Evolutionary conservation across 1,140 invertebrate genomes (phyloP).

Genomic region (Drosophila baimaii): DNA sequence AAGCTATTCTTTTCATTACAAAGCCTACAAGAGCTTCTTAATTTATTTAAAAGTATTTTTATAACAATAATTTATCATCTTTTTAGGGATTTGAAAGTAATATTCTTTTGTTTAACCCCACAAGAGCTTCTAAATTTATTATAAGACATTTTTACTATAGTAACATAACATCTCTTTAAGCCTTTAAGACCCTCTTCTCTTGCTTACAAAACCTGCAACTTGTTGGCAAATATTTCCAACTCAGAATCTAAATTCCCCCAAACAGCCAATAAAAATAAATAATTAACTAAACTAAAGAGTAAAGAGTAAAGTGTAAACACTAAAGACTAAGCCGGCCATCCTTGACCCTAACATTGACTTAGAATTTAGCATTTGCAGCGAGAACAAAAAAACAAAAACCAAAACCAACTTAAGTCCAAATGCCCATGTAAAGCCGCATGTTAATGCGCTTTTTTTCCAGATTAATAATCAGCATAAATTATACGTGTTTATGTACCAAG

Average conservation of each 20-base stretch:
- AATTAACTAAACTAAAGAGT: background rate
- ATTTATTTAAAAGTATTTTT: too few species aligned
- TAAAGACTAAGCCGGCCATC: background rate
- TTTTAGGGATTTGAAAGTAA: too few species aligned
- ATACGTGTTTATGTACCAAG: constrained; percentile 27
- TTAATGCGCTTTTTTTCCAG: constrained; percentile 35
- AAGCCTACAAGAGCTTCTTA: too few species aligned
- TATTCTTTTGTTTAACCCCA: too few species aligned
- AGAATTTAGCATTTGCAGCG: constrained; percentile 10
- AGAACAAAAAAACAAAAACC: background rate
- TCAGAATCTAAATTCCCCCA: background rate
- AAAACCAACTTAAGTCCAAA: constrained; percentile 4
- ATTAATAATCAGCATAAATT: constrained; percentile 54
- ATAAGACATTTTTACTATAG: too few species aligned
- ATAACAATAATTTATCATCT: too few species aligned
- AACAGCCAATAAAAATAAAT: background rate
- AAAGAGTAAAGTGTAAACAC: background rate
- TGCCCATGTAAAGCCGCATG: constrained; percentile 33
- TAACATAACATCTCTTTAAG: too few species aligned
- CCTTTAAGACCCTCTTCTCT: too few species aligned
- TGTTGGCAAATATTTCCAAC: background rate
- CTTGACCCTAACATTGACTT: constrained; percentile 41
- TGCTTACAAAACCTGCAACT: too few species aligned
- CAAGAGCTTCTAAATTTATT: too few species aligned
- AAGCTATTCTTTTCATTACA: too few species aligned